Evolutionary conservation across 2,888 invertebrate genomes (phyloP).

Genomic region (Rutpela maculata): DNA sequence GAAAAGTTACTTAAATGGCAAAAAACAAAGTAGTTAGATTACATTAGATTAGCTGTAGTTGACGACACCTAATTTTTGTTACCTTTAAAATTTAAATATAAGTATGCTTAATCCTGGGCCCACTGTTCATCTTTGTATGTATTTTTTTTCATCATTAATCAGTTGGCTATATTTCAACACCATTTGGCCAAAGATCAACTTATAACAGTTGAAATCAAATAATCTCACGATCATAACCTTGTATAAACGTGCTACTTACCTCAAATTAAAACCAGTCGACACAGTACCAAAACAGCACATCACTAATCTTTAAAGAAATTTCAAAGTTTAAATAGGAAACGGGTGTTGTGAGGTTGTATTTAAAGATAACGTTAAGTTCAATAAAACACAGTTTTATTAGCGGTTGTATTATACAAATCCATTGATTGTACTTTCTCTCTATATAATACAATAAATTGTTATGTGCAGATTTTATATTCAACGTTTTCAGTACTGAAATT

Average conservation of each 20-base stretch:
- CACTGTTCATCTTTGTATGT: no score
- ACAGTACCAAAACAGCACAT: neutral
- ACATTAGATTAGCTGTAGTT: no score
- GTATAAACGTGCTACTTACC: neutral
- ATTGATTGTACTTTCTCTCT: constrained; percentile 45
- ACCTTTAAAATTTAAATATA: no score
- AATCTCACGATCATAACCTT: no score
- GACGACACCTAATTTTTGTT: no score
- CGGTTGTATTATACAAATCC: constrained; percentile 66
- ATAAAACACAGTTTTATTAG: constrained; percentile 63
- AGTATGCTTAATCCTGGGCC: no score
- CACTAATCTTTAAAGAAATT: neutral
- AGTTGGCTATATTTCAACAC: no score
- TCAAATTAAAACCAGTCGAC: neutral
- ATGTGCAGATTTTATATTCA: constrained; percentile 39
- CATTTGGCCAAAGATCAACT: no score
- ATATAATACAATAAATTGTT: constrained; percentile 41
- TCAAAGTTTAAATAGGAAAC: neutral
- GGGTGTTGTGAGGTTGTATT: constrained; percentile 13
- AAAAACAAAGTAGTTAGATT: no score
- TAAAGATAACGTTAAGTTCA: constrained; percentile 37
- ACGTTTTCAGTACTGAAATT: constrained; percentile 35
- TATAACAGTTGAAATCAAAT: no score
- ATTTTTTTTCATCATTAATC: no score
- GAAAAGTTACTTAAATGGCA: no score